Conservation (phyloP, 2,113 vertebrate species). For the Sitta europaea region DNA sequence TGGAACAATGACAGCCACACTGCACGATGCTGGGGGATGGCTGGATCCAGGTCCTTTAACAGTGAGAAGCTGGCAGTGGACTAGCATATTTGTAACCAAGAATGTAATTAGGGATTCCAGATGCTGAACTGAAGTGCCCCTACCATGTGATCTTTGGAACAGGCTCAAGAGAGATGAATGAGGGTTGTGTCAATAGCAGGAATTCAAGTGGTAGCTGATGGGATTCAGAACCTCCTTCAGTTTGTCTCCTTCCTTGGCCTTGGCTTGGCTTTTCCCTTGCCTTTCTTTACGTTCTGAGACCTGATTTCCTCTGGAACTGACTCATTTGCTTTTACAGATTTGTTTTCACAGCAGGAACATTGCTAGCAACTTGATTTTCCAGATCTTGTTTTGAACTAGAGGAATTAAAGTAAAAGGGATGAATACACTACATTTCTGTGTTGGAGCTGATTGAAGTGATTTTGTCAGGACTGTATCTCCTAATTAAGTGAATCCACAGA, state of each 20-base stretch:
- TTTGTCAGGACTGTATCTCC: not conserved
- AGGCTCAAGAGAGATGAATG: conserved; percentile 34
- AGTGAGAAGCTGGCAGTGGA: conserved; percentile 26
- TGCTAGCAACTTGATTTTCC: not conserved
- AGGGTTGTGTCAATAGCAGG: conserved; percentile 32
- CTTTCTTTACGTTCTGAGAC: not conserved
- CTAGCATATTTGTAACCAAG: conserved; percentile 17
- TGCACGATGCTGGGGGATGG: not conserved
- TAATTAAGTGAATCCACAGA: not conserved
- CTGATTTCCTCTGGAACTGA: not conserved
- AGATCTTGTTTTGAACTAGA: not conserved
- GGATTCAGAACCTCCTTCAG: conserved; percentile 12
- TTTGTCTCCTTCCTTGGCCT: conserved; percentile 3
- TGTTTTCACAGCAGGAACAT: not conserved
- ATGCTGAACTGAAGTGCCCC: conserved; percentile 50
- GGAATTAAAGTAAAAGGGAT: not conserved
- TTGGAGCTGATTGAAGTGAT: not conserved
- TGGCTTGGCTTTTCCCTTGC: not conserved
- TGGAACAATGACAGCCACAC: not conserved
- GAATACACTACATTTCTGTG: not conserved
- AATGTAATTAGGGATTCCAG: conserved; percentile 41
- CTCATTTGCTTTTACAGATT: not conserved
- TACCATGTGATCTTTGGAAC: conserved; percentile 50
- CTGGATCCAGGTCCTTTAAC: not conserved
- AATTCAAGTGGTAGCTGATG: conserved; percentile 17